Evolutionary conservation across 2,797 vertebrate genomes (phyloP).

Genomic region (Tympanoctomys barrerae): DNA sequence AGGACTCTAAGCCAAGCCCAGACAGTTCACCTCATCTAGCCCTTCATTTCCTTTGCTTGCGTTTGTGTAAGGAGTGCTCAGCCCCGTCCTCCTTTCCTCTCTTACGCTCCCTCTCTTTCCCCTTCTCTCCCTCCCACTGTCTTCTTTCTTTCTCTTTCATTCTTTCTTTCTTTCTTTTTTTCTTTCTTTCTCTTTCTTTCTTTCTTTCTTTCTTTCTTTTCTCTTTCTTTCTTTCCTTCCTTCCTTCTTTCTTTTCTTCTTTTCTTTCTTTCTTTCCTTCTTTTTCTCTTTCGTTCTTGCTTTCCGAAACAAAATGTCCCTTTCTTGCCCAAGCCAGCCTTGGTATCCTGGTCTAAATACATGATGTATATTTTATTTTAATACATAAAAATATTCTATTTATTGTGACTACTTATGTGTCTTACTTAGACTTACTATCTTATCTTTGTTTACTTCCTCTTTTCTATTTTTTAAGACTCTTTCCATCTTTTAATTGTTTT

Average conservation of each 20-base stretch:
- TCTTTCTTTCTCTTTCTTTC: no score
- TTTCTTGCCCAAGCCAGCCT: not conserved
- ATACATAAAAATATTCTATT: not conserved
- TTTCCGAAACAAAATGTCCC: no score
- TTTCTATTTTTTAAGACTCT: not conserved
- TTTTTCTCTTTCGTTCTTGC: no score
- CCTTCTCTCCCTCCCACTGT: not conserved
- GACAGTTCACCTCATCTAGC: accelerated
- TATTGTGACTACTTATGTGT: not conserved
- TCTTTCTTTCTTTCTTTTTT: no score
- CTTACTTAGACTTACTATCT: not conserved
- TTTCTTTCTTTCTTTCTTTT: no score
- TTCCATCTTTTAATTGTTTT: not conserved
- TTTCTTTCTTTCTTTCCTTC: no score
- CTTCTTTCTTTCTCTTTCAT: no score
- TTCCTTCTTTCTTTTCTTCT: no score
- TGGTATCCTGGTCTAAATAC: not conserved
- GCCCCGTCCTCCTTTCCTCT: not conserved
- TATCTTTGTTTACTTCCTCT: not conserved
- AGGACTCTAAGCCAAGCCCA: not conserved
- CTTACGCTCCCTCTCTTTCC: not conserved
- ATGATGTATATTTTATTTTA: not conserved
- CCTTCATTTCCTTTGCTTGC: not conserved
- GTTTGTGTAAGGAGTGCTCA: not conserved
- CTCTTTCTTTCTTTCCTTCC: no score